A percentile compares a stretch with the other conserved stretches of the same genome.
phyloP scores from a whole-genome alignment of 2,888 invertebrate species.

The Stictocephala bisonia region DNA sequence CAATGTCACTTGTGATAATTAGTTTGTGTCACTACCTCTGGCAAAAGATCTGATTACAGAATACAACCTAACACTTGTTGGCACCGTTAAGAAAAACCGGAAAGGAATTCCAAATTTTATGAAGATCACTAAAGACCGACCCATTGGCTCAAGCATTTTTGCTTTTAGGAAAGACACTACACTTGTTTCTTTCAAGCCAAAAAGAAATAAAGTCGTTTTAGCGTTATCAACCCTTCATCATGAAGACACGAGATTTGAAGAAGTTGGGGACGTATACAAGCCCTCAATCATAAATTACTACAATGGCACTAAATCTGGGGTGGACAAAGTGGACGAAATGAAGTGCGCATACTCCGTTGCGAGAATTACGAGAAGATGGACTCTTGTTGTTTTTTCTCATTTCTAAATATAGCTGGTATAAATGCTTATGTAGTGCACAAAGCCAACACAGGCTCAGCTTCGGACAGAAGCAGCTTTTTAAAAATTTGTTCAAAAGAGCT shows the following conservation, averaged over 20 bases:
- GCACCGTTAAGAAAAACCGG: constrained; percentile 18
- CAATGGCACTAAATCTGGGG: no score
- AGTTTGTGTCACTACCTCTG: constrained; percentile 3
- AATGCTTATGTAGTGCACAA: constrained; percentile 3
- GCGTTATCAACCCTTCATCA: no score
- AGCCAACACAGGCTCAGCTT: background rate
- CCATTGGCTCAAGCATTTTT: background rate
- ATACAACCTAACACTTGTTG: background rate
- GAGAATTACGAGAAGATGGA: no score
- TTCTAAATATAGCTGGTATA: constrained; percentile 15
- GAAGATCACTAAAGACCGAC: background rate
- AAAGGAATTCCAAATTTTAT: constrained; percentile 16
- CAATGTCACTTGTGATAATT: constrained; percentile 33
- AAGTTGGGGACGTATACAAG: no score
- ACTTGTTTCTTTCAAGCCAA: no score
- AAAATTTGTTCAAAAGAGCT: background rate
- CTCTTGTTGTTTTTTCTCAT: background rate
- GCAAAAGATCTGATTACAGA: constrained; percentile 15
- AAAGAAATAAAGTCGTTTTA: no score
- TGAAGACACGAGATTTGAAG: no score
- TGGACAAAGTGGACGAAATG: no score
- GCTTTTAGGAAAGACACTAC: no score
- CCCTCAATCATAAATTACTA: no score
- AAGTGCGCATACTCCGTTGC: no score
- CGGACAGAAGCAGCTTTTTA: background rate